Conservation (phyloP, 1,140 invertebrate species). For the Anastatus disparis region DNA sequence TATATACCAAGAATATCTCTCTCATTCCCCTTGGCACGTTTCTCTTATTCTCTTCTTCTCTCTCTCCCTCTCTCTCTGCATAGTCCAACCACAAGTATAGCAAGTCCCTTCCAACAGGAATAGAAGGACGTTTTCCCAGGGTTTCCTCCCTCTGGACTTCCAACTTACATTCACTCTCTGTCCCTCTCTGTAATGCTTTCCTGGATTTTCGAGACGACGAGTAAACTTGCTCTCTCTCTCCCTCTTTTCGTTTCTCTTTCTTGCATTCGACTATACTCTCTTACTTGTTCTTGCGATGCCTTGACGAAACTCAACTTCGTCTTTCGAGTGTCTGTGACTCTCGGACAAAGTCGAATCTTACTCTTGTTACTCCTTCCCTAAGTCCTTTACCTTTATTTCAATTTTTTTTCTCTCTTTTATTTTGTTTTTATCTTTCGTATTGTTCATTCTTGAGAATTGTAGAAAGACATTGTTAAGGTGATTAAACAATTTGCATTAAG, state of each 20-base stretch:
- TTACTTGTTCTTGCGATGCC: neutral
- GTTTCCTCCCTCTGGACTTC: constrained; percentile 13
- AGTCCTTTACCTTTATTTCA: neutral
- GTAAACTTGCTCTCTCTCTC: neutral
- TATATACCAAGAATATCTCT: too few species aligned
- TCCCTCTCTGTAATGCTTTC: neutral
- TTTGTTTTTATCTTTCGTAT: neutral
- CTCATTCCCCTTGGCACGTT: constrained; percentile 24
- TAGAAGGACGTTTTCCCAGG: too few species aligned
- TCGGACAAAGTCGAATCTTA: neutral
- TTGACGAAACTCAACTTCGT: neutral
- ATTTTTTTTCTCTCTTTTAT: neutral
- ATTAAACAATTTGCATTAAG: too few species aligned
- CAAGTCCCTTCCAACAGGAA: constrained; percentile 20
- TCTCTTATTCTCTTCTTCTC: too few species aligned
- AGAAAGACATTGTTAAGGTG: too few species aligned
- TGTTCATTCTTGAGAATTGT: too few species aligned
- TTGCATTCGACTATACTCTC: too few species aligned
- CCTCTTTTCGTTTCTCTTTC: too few species aligned
- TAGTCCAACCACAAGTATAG: too few species aligned
- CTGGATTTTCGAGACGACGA: neutral
- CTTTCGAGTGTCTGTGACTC: neutral
- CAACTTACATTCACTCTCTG: constrained; percentile 13
- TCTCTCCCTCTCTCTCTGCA: too few species aligned
- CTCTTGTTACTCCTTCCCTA: neutral